Percentiles rank a stretch among this genome's conserved stretches.
These are phyloP conservation scores for Cerastoderma edule DNA, from an alignment of 2,888 invertebrate species.

Conservation along the genomic window DNA sequence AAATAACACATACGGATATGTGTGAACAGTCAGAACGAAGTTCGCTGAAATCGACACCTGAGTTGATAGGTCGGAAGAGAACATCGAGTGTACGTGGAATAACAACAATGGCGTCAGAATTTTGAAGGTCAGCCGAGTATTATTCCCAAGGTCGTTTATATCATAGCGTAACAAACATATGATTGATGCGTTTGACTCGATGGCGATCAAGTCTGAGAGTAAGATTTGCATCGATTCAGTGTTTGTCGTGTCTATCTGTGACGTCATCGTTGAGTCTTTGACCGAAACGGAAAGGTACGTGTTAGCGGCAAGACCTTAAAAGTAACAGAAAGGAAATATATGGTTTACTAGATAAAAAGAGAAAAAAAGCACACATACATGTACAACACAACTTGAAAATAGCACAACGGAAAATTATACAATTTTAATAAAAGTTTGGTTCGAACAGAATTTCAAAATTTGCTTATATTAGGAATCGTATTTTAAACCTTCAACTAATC, in stretches of 20 bases:
- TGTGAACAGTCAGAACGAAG: constrained; percentile 29
- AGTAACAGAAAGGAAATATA: background rate
- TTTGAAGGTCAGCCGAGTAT: constrained; percentile 32
- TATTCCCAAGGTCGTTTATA: constrained; percentile 27
- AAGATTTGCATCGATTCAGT: constrained; percentile 36
- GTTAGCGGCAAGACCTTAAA: constrained; percentile 40
- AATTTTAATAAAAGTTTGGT: too few relatives aligned
- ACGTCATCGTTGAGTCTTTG: constrained; percentile 21
- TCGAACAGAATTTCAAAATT: too few relatives aligned
- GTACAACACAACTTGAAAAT: too few relatives aligned
- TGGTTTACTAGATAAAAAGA: too few relatives aligned
- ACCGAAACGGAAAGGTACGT: constrained; percentile 38
- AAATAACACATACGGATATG: constrained; percentile 37
- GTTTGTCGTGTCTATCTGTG: constrained; percentile 11
- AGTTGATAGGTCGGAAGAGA: constrained; percentile 16
- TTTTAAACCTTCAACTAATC: too few relatives aligned
- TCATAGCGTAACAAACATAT: constrained; percentile 34
- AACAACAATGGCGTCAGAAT: constrained; percentile 45
- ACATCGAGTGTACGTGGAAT: constrained; percentile 33
- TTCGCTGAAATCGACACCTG: constrained; percentile 22
- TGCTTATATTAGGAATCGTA: too few relatives aligned
- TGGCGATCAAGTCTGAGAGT: constrained; percentile 40
- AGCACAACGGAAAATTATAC: too few relatives aligned
- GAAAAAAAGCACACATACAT: too few relatives aligned
- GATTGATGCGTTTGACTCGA: constrained; percentile 50